Percentiles rank a stretch among this genome's conserved stretches.
Evolutionary conservation across 2,797 vertebrate genomes (phyloP).

Genomic region (Brachymystax lenok): DNA sequence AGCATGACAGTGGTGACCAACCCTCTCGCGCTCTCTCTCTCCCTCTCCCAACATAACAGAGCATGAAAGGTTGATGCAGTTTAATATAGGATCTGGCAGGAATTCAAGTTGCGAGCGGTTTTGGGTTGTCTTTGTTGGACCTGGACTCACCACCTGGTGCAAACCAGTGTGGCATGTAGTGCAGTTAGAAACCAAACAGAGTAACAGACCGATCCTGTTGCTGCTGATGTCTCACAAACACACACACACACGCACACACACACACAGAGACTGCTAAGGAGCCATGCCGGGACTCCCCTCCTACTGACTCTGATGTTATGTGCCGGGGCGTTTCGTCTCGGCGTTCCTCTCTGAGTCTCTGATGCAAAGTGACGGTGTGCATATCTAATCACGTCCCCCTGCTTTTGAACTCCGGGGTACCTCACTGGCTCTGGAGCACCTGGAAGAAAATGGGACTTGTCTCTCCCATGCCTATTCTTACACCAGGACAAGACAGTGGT

Average conservation of each 20-base stretch:
- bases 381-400: slow-evolving; percentile 51
- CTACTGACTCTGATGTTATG: neutral
- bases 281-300: slow-evolving; percentile 43
- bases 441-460: slow-evolving; percentile 44
- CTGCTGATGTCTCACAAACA: neutral
- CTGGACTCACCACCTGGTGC: neutral
- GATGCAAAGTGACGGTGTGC: slow-evolving; percentile 22
- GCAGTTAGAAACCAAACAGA: neutral
- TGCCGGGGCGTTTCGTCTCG: no score
- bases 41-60: slow-evolving; percentile 29
- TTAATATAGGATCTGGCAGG: slow-evolving; percentile 52
- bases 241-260: neutral
- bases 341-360: no score
- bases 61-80: slow-evolving; percentile 48
- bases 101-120: slow-evolving; percentile 40
- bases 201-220: neutral
- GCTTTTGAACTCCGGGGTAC: slow-evolving; percentile 31
- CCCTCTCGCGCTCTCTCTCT: neutral
- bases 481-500: neutral
- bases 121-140: slow-evolving; percentile 9
- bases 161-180: neutral
- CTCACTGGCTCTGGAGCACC: slow-evolving; percentile 41
- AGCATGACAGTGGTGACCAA: slow-evolving; percentile 40
- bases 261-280: slow-evolving; percentile 21
- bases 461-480: neutral